Evolutionary conservation across 2,113 vertebrate species (phyloP).

Genomic region (Parotia lawesii): DNA sequence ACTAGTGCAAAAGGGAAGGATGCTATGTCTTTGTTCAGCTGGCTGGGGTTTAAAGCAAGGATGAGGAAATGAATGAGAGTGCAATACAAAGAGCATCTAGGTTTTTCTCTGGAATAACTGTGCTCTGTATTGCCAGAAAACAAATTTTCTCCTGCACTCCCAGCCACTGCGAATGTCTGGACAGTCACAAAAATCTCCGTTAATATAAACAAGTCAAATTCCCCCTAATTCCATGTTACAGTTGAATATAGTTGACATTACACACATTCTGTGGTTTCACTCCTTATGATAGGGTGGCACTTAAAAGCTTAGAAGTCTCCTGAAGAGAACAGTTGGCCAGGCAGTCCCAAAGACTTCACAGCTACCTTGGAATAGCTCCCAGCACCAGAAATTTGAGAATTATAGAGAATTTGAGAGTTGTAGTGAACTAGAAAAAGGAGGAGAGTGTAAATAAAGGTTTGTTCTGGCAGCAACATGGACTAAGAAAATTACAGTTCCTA

Average conservation of each 20-base stretch:
- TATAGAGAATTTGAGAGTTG: not conserved
- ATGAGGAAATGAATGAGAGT: not conserved
- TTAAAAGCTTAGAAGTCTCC: not conserved
- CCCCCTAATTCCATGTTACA: not conserved
- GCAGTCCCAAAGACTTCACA: not conserved
- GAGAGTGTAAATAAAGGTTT: not conserved
- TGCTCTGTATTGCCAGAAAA: not conserved
- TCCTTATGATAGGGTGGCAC: not conserved
- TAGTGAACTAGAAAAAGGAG: not conserved
- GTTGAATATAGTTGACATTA: not conserved
- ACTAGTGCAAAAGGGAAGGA: not conserved
- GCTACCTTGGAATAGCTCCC: not conserved
- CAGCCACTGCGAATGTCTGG: not conserved
- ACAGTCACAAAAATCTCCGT: fast-evolving
- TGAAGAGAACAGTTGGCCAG: not conserved
- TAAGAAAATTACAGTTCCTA: not conserved
- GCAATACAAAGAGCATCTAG: not conserved
- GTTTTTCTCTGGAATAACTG: not conserved
- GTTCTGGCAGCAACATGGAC: not conserved
- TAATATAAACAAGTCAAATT: not conserved
- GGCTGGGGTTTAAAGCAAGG: not conserved
- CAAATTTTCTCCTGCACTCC: not conserved
- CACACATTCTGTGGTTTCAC: not conserved
- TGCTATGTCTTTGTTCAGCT: not conserved
- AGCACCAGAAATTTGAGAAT: not conserved